These are phyloP conservation scores for Lasioglossum lativentre DNA, from an alignment of 2,888 invertebrate species.

Conservation along the genomic window DNA sequence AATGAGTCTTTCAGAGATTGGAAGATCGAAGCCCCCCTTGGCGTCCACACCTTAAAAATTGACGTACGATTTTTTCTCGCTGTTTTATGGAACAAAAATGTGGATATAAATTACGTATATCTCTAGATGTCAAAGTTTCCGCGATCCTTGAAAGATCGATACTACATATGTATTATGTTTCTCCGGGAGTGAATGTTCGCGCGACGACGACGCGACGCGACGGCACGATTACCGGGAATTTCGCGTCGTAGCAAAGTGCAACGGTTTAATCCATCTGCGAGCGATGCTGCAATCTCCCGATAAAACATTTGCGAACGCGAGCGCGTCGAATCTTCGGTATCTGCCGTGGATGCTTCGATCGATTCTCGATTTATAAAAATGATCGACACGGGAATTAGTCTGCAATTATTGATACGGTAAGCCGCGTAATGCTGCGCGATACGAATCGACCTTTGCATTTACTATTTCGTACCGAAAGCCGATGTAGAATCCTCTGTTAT, in stretches of 20 bases:
- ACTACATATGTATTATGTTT: not conserved
- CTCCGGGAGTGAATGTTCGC: not conserved
- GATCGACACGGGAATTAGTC: not conserved
- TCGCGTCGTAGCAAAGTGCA: not conserved
- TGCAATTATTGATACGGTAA: not conserved
- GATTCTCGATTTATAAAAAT: not conserved
- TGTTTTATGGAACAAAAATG: too few relatives aligned
- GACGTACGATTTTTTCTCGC: too few relatives aligned
- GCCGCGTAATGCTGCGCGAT: not conserved
- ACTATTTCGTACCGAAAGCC: not conserved
- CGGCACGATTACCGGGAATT: not conserved
- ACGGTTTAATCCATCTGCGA: not conserved
- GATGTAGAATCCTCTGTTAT: not conserved
- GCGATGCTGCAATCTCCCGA: not conserved
- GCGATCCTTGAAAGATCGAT: not conserved
- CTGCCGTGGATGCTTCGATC: not conserved
- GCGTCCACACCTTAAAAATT: too few relatives aligned
- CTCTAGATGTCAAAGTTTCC: not conserved
- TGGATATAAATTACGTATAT: not conserved
- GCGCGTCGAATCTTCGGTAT: not conserved
- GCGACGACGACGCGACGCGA: too few relatives aligned
- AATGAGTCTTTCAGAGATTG: too few relatives aligned
- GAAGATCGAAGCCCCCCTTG: too few relatives aligned
- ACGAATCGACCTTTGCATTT: not conserved
- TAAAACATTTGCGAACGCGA: not conserved